A percentile compares a stretch with the other conserved stretches of the same genome.
Conservation (phyloP, 30 jellyfish, hydroid and myxozoan genomes). For the Aurelia aurita complex sp. Pacific region DNA sequence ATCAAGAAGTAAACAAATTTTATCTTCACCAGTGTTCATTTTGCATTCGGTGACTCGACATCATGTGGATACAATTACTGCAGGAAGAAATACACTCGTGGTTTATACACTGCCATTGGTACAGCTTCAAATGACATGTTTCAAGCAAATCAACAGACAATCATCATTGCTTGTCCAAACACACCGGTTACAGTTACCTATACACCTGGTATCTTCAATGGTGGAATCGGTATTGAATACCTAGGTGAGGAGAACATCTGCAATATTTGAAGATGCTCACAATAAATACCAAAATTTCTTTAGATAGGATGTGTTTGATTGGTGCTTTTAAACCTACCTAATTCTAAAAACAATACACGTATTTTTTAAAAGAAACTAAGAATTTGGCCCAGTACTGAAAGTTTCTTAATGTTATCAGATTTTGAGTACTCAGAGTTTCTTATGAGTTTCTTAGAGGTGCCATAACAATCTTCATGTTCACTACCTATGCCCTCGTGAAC, state of each 20-base stretch:
- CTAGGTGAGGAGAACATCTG: constrained; percentile 5
- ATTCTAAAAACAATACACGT: too few species aligned
- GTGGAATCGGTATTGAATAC: constrained; percentile 25
- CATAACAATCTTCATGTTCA: too few species aligned
- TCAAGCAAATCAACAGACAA: background rate
- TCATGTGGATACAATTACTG: constrained; percentile 44
- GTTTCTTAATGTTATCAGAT: too few species aligned
- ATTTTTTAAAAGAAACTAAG: too few species aligned
- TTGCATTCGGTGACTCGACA: constrained; percentile 43
- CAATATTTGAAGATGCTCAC: too few species aligned
- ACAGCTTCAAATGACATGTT: constrained; percentile 31
- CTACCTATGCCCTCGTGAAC: too few species aligned
- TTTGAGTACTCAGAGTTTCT: too few species aligned
- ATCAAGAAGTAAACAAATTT: background rate
- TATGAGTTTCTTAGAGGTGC: too few species aligned
- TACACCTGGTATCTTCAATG: background rate
- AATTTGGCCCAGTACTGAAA: too few species aligned
- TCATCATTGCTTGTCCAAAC: constrained; percentile 34
- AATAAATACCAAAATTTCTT: too few species aligned
- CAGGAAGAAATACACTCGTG: constrained; percentile 47
- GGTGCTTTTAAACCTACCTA: too few species aligned
- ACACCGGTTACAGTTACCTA: constrained; percentile 36
- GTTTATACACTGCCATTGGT: constrained; percentile 31
- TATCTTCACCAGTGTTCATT: constrained; percentile 9
- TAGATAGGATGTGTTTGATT: too few species aligned